Percentiles rank a stretch among this genome's conserved stretches.
phyloP scores from a whole-genome alignment of 2,113 vertebrate genomes.

The Gobius niger region DNA sequence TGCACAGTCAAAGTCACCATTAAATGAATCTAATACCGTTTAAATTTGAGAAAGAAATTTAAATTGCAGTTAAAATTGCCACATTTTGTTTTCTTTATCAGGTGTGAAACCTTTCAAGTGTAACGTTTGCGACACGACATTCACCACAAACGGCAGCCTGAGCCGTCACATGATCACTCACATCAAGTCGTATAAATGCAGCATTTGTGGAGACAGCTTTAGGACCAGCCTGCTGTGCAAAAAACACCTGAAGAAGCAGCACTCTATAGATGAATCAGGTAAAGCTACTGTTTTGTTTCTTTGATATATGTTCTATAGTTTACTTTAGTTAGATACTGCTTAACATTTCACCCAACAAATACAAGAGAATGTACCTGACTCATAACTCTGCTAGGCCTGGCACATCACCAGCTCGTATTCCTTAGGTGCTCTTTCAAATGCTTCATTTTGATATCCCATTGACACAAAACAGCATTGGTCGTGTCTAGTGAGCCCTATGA shows the following conservation, averaged over 20 bases:
- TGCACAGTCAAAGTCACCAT: neutral
- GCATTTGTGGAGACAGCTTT: conserved; percentile 91
- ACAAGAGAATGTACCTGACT: too few species aligned
- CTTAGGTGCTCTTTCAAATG: too few species aligned
- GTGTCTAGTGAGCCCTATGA: too few species aligned
- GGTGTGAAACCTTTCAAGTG: conserved; percentile 96
- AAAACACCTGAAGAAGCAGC: conserved; percentile 93
- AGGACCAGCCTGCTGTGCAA: conserved; percentile 89
- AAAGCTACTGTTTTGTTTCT: conserved; percentile 7
- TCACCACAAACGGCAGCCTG: conserved; percentile 98
- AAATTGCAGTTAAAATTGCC: too few species aligned
- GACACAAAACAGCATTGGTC: too few species aligned
- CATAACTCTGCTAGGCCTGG: too few species aligned
- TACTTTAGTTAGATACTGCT: too few species aligned
- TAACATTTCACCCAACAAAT: too few species aligned
- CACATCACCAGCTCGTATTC: too few species aligned
- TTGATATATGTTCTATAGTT: neutral
- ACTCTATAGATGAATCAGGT: conserved; percentile 81
- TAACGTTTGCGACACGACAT: conserved; percentile 86
- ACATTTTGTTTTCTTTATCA: conserved; percentile 45
- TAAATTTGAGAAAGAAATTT: too few species aligned
- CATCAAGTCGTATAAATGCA: conserved; percentile 91
- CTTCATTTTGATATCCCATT: too few species aligned
- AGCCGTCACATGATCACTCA: conserved; percentile 96
- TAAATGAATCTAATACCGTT: neutral